Base-by-base conservation (phyloP, 2,888 invertebrate species). In the Drosophila setosimentum region DNA sequence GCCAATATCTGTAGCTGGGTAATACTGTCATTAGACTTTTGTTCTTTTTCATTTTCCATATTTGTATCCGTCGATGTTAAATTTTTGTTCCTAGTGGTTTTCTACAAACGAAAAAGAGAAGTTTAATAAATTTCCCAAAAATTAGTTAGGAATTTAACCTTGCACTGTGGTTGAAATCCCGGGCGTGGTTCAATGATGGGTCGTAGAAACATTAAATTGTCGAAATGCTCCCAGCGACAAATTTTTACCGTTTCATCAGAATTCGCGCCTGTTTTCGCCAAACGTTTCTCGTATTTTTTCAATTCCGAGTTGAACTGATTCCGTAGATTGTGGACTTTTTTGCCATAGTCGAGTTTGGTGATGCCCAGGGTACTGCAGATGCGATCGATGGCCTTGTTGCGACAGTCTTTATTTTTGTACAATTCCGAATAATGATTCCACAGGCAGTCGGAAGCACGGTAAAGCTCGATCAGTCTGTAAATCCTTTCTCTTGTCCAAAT, bases 241-340 rank as follows among this genome's bases (percentile, higher is more conserved):
- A 81, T 73, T 32, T 87, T 88, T 5, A 76, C 73, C 2, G 72
- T 57, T 0, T 8, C 16, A 2, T 48, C 35, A 29, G 62, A 45
- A 16, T 70, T 8, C 59, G 65, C 81, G 1, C 83, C 91, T 4
- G 83, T 67, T 33, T 90, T 90, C 48, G 90, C 89, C 16, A 90
- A 78, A 10, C 92, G 89, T 11, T 91, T 87, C 32, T 92, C 92
- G 10, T 91, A 61, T 61, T 93, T 93, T 64, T 93, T 93, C 64
- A 92, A 83, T 73, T 93, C 93, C 0, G 92, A 91, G 63, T 93
- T 93, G 62, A 92, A 93, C 69, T 93, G 93, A 68, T 93, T 93
- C 0, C 93, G 83, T 3, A 93, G 82, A 62, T 93, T 93, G 67
- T 93, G 93, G 5, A 93, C 91, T 71, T 93, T 93, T 60, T 92